Evolutionary conservation across 2,797 vertebrate species (phyloP).

Genomic region (Synaphobranchus kaupii): DNA sequence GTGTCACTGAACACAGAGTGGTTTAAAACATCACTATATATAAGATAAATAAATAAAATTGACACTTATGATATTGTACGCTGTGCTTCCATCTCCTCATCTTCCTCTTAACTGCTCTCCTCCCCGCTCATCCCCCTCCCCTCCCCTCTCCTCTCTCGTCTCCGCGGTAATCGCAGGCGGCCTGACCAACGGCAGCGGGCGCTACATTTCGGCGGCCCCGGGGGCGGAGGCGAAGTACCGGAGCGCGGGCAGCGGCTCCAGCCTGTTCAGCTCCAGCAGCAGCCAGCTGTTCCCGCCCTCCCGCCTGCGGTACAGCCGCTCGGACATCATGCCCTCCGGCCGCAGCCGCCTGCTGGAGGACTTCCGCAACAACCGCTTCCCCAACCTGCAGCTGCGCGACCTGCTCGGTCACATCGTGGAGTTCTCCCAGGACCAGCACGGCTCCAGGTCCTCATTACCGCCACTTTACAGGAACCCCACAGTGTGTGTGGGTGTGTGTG

Average conservation of each 20-base stretch:
- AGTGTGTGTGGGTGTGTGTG: neutral
- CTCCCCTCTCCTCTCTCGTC: too few species aligned
- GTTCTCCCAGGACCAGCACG: conserved; percentile 80
- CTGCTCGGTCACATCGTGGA: conserved; percentile 97
- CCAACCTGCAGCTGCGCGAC: conserved; percentile 94
- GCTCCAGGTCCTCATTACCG: neutral
- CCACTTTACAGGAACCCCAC: too few species aligned
- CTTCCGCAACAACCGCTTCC: conserved; percentile 97
- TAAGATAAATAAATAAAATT: too few species aligned
- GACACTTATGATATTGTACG: neutral
- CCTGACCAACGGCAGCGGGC: conserved; percentile 94
- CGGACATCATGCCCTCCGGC: conserved; percentile 95
- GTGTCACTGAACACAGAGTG: too few species aligned
- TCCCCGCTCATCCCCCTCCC: neutral
- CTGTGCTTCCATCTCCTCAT: neutral
- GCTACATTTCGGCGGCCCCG: conserved; percentile 95
- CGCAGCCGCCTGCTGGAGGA: conserved; percentile 93
- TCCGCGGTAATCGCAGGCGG: conserved; percentile 73
- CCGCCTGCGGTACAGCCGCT: conserved; percentile 90
- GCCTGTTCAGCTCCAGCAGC: conserved; percentile 89
- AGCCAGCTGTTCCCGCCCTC: conserved; percentile 96
- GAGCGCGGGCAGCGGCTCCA: conserved; percentile 86
- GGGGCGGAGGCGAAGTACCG: conserved; percentile 96
- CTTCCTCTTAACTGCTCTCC: neutral
- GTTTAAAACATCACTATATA: too few species aligned